These are phyloP conservation scores for Coptotermes formosanus DNA, from an alignment of 1,140 invertebrate species.

Conservation along the genomic window DNA sequence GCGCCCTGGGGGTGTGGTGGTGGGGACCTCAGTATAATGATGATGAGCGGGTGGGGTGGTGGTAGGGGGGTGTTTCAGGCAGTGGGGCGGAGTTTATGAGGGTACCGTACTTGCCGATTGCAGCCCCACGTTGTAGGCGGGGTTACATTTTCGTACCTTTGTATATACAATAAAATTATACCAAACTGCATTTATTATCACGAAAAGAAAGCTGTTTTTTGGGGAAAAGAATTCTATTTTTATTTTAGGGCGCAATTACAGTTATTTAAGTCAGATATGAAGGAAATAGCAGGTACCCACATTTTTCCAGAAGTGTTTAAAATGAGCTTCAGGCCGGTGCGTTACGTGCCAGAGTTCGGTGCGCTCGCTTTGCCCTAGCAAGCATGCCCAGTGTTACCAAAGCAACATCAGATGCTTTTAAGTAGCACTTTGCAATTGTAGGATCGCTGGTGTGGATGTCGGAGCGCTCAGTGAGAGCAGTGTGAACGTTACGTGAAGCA, in stretches of 20 bases:
- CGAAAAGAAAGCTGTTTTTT: not conserved
- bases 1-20: constrained; percentile 2
- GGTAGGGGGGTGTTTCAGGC: not conserved
- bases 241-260: not conserved
- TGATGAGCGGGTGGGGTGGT: not conserved
- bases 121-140: not conserved
- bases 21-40: not conserved
- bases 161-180: not conserved
- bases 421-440: too few species aligned
- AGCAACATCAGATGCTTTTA: too few species aligned
- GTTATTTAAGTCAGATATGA: not conserved
- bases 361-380: too few species aligned
- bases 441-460: too few species aligned
- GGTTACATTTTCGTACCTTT: not conserved
- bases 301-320: not conserved
- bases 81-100: not conserved
- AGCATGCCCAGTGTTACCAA: too few species aligned
- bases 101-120: not conserved
- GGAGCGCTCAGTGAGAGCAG: too few species aligned
- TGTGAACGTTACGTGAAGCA: too few species aligned
- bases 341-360: too few species aligned
- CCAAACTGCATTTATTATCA: not conserved
- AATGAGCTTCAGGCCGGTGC: not conserved
- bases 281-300: not conserved
- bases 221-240: not conserved